A percentile compares a stretch with the other conserved stretches of the same genome.
These are phyloP conservation scores for Raja brachyura DNA, from an alignment of 2,113 vertebrate species.

Conservation along the genomic window DNA sequence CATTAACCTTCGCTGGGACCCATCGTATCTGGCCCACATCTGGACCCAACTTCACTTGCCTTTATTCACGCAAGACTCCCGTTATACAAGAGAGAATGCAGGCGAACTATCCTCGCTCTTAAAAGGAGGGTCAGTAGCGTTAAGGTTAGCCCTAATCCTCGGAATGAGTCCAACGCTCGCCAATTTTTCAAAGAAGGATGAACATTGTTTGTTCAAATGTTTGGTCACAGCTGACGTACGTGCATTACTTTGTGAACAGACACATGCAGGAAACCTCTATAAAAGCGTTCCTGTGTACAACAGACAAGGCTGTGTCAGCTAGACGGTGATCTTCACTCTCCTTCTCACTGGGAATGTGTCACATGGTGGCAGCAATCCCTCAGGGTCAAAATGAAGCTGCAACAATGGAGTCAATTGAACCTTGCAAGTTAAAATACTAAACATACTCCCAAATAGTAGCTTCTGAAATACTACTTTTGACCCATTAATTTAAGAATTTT, in stretches of 20 bases:
- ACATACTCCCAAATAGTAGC: background rate
- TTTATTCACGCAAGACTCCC: too few relatives aligned
- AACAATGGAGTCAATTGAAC: background rate
- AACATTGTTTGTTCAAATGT: background rate
- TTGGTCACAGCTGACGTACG: background rate
- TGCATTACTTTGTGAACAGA: background rate
- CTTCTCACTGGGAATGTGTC: constrained; percentile 5
- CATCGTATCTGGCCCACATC: too few relatives aligned
- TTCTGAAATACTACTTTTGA: background rate
- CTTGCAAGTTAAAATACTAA: background rate
- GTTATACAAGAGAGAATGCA: too few relatives aligned
- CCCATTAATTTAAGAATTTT: background rate
- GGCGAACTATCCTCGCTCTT: too few relatives aligned
- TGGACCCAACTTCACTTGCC: too few relatives aligned
- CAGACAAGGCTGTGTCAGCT: background rate
- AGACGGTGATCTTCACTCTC: background rate
- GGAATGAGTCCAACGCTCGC: background rate
- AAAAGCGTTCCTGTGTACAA: background rate
- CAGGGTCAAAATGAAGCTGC: background rate
- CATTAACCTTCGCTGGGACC: too few relatives aligned
- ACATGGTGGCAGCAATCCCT: background rate
- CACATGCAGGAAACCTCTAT: background rate
- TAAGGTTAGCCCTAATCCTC: background rate
- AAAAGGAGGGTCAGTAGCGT: too few relatives aligned
- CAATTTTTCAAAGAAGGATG: background rate